Conservation (phyloP, 2,113 vertebrate genomes). For the Prolemur simus region DNA sequence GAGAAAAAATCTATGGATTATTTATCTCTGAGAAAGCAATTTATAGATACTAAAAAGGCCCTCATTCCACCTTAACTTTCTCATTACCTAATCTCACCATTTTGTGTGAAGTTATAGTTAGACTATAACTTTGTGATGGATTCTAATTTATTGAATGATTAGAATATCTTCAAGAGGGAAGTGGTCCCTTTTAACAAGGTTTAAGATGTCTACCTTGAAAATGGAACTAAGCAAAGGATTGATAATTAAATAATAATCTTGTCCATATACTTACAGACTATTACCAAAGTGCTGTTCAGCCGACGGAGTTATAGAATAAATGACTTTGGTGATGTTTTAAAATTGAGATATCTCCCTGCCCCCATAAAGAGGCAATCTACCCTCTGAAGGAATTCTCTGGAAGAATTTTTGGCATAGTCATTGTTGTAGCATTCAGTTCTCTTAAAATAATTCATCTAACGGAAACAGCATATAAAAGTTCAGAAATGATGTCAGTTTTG, state of each 20-base stretch:
- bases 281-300: neutral
- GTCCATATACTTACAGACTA: neutral
- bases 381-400: neutral
- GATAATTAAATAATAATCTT: constrained; percentile 21
- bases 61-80: neutral
- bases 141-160: neutral
- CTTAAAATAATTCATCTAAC: constrained; percentile 22
- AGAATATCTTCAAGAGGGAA: constrained; percentile 15
- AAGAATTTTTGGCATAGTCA: neutral
- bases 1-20: neutral
- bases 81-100: neutral
- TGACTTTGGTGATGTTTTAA: neutral
- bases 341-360: neutral
- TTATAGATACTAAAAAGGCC: neutral
- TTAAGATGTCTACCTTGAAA: neutral
- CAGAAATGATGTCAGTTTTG: neutral
- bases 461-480: neutral
- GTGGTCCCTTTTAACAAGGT: neutral
- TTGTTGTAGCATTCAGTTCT: neutral
- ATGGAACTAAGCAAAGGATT: neutral
- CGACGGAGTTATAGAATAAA: neutral
- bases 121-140: neutral
- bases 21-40: neutral
- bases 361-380: neutral
- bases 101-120: neutral